These are phyloP conservation scores for Aspidiotus destructor DNA, from an alignment of 2,888 invertebrate genomes.

Conservation along the genomic window DNA sequence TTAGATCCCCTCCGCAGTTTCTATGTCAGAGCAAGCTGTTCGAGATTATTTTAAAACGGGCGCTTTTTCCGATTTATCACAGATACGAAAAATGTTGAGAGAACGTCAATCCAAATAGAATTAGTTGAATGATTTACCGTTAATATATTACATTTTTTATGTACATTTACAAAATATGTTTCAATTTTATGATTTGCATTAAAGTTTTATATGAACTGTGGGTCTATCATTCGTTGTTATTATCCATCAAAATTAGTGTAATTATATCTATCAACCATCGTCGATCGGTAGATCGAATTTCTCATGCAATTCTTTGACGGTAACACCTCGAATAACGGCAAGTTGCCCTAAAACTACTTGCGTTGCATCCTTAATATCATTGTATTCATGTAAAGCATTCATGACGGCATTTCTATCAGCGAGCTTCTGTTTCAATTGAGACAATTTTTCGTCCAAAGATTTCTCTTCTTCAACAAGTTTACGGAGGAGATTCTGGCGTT, in stretches of 20 bases:
- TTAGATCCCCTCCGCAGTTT: slow-evolving; percentile 23
- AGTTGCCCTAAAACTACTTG: slow-evolving; percentile 35
- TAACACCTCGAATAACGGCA: slow-evolving; percentile 34
- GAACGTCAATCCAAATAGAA: neutral
- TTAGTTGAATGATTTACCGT: neutral
- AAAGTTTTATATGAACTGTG: neutral
- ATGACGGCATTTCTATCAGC: slow-evolving; percentile 31
- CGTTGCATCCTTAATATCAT: slow-evolving; percentile 36
- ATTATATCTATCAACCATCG: neutral
- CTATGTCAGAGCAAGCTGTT: slow-evolving; percentile 11
- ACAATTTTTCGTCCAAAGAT: slow-evolving; percentile 17
- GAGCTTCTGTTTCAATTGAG: slow-evolving; percentile 14
- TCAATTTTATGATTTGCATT: neutral
- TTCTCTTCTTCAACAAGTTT: slow-evolving; percentile 17
- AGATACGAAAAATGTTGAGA: slow-evolving; percentile 21
- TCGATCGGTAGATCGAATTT: slow-evolving; percentile 32
- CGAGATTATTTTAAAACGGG: slow-evolving; percentile 6
- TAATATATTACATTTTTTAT: neutral
- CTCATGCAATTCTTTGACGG: slow-evolving; percentile 34
- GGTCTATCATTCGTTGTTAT: neutral
- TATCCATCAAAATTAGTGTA: neutral
- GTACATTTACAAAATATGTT: slow-evolving; percentile 4
- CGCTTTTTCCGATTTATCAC: slow-evolving; percentile 17
- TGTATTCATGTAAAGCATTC: slow-evolving; percentile 35
- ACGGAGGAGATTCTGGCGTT: neutral